Base-by-base conservation (phyloP, 2,797 vertebrate species). In the Gallirallus australis region DNA sequence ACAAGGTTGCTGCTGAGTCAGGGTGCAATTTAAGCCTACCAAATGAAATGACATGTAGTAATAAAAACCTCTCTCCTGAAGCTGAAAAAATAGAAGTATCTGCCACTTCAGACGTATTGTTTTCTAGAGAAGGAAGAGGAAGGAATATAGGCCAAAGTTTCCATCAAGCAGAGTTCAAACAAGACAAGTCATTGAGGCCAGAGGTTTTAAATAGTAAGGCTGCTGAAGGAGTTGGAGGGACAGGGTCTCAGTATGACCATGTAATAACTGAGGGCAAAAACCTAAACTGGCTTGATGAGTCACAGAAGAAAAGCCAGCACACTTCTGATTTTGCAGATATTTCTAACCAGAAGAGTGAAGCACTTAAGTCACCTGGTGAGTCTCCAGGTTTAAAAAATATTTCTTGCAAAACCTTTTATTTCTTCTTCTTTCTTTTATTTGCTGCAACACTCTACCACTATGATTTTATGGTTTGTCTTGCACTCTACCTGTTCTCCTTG, bases 391-490 rank as follows among this genome's bases (percentile, higher is more conserved):
- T 98, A n/a, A 97, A 97, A 95, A 97, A 98, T 65, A 79, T 97
- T 90, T 97, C 97, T 82, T 98, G 98, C 94, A 98, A 98, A 83
- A 81, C 99, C 27, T 90, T 98, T 50, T 98, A 98, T 86, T 94
- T 97, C 63, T 90, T 99, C 61, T 94, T 99, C 86, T 98, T 99
- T 66, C 93, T 98, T 64, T 97, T 99, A 21, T 99, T 99, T 97
- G 98, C 99, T 81, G 88, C 98, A 73, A 95, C 98, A 10, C 96
- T 98, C 66, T 99, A 98, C 91, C 96, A 99, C 80, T 99, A 98
- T 66, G 99, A 99, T 97, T 98, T 99, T 90, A 98, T 98, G 59
- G 97, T 98, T 25, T 99, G 99, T 88, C 98, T 99, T 94, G 98
- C 96, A 4, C 97, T 99, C 90, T 99, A 99, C 68, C 66, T 98